These are phyloP conservation scores for Chamaedrilus cognettii DNA, from an alignment of 2,888 invertebrate species.

Conservation along the genomic window DNA sequence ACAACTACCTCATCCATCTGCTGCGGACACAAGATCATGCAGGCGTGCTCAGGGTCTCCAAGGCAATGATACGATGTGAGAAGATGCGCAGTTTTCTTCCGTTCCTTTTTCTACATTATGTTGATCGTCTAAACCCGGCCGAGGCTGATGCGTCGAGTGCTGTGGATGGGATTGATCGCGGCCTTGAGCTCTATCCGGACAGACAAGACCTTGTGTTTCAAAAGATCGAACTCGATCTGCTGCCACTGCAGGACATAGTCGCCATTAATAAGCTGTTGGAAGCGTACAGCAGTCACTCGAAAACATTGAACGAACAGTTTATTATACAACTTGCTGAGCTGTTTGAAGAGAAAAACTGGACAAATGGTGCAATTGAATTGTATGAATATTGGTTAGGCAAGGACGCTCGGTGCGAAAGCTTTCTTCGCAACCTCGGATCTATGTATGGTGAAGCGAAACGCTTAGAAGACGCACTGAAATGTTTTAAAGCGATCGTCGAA, in stretches of 20 bases:
- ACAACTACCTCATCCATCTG: constrained; percentile 15
- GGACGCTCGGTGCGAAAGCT: constrained; percentile 1
- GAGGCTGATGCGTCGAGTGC: background rate
- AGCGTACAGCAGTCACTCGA: background rate
- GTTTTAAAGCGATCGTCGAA: background rate
- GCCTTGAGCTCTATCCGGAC: constrained; percentile 8
- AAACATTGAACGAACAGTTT: constrained; percentile 3
- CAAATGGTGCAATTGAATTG: constrained; percentile 5
- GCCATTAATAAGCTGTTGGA: constrained; percentile 11
- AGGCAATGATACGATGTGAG: constrained; percentile 15
- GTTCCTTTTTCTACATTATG: constrained; percentile 16
- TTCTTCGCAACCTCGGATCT: background rate
- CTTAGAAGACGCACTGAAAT: background rate
- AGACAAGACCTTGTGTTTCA: constrained; percentile 3
- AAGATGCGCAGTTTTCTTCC: constrained; percentile 18
- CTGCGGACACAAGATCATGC: constrained; percentile 13
- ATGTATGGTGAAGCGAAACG: background rate
- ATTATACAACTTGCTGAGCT: background rate
- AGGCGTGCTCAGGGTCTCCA: constrained; percentile 4
- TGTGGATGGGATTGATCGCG: constrained; percentile 2
- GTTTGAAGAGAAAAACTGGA: constrained; percentile 10
- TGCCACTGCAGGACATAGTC: constrained; percentile 3
- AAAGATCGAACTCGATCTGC: constrained; percentile 15
- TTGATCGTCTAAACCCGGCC: background rate
- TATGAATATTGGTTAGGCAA: constrained; percentile 8